Evolutionary conservation across 2,797 vertebrate species (phyloP).

Genomic region (Loris lydekkerianus): DNA sequence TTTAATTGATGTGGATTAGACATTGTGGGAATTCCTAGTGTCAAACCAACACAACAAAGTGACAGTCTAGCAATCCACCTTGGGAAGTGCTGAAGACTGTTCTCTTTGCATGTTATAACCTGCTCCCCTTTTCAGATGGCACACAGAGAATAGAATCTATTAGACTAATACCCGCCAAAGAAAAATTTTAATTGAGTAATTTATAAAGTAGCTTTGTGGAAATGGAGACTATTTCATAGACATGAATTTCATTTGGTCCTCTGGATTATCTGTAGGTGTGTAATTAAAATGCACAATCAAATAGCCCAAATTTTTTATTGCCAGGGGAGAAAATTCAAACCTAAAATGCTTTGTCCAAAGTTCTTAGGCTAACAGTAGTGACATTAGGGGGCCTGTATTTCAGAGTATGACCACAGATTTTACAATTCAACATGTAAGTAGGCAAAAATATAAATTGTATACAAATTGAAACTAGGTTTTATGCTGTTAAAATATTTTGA

Average conservation of each 20-base stretch:
- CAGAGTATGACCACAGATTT: background rate
- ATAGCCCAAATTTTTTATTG: background rate
- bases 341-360: slow-evolving; percentile 14
- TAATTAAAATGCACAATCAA: background rate
- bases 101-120: background rate
- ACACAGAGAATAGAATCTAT: background rate
- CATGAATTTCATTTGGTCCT: background rate
- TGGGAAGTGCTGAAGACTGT: background rate
- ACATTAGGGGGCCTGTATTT: background rate
- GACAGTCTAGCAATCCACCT: background rate
- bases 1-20: slow-evolving; percentile 11
- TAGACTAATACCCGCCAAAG: background rate
- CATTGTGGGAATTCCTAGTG: background rate
- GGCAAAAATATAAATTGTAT: background rate
- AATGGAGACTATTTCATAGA: background rate
- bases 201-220: background rate
- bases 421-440: background rate
- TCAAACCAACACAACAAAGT: background rate
- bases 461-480: background rate
- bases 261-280: background rate
- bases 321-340: background rate
- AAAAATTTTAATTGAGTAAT: background rate
- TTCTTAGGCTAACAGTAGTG: background rate
- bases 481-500: slow-evolving; percentile 3
- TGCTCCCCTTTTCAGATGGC: background rate